Evolutionary conservation across 2,797 vertebrate species (phyloP), one percentile per base, ranked within the genome.

Genomic region (Graptemys geographica): DNA sequence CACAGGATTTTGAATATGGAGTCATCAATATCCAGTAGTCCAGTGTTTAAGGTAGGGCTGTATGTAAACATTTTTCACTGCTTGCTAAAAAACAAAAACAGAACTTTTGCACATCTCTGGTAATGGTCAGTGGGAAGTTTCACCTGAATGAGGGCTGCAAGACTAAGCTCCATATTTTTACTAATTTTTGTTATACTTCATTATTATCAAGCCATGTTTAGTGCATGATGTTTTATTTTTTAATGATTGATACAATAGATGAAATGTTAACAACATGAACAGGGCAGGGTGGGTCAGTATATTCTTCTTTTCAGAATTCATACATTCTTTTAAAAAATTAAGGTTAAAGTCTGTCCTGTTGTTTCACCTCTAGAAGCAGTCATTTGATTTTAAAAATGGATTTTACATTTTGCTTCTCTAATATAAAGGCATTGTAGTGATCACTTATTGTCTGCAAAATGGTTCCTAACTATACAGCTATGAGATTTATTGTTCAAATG

Each of bases 371-470:
- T 3, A 44, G 96, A 95, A 95, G 78, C 84, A 96, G 18, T 90
- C 90, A 94, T 83, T 95, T 91, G 80, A 96, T 91, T 94, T 90
- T 27, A 90, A 97, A 72, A 72, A 83, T 82, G 12, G 93, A 89
- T 90, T 92, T 51, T 93, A 95, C 94, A 44, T 93, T 83, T 87
- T 83, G 74, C 72, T 87, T 88, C 62, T 94, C 76, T 74, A 95
- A 85, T 37, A 80, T 81, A 95, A 94, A 96, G 86, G 90, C 49
- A 95, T 3, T 90, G 56, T 37, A 89, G 92, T 16, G 41, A 79
- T 59, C 59, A 90, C 55, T 83, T 82, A 78, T 84, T 56, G 51
- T 91, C 81, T 93, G 52, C 52, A 41, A 91, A 82, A 91, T 49
- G 89, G 47, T 13, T 79, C 87, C 41, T 82, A 95, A 85, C 57